These are phyloP conservation scores for Bhutanitis thaidina DNA, from an alignment of 2,888 invertebrate species.

Conservation along the genomic window DNA sequence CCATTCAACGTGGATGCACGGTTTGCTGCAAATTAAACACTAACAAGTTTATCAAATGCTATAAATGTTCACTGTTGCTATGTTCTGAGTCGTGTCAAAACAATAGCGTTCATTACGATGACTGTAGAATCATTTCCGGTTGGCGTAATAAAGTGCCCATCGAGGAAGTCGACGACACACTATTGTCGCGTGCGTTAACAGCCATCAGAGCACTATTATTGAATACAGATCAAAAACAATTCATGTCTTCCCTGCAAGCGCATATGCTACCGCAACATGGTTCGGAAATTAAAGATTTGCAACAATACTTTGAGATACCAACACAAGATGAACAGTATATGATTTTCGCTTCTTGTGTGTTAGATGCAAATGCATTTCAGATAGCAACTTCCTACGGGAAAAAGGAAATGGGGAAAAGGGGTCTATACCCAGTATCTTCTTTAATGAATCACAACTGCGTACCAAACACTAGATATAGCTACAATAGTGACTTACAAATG, in stretches of 20 bases:
- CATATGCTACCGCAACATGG: conserved; percentile 78
- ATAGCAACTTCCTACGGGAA: conserved; percentile 67
- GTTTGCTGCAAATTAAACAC: conserved; percentile 79
- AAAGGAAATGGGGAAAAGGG: conserved; percentile 77
- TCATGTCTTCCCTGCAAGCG: conserved; percentile 74
- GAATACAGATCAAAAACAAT: conserved; percentile 65
- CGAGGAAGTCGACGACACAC: conserved; percentile 53
- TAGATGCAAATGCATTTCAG: conserved; percentile 86
- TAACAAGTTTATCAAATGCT: conserved; percentile 72
- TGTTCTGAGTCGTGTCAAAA: conserved; percentile 84
- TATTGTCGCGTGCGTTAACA: conserved; percentile 56
- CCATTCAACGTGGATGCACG: conserved; percentile 81
- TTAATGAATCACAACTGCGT: conserved; percentile 85
- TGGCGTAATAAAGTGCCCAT: conserved; percentile 76
- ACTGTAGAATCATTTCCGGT: conserved; percentile 82
- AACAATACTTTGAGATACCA: conserved; percentile 68
- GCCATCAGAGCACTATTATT: conserved; percentile 61
- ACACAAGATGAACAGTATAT: conserved; percentile 79
- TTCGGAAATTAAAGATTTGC: conserved; percentile 78
- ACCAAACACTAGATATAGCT: conserved; percentile 83
- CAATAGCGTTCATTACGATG: conserved; percentile 77
- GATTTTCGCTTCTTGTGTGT: conserved; percentile 77
- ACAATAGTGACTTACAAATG: conserved; percentile 79
- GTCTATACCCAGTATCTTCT: conserved; percentile 83
- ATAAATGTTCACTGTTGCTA: conserved; percentile 84